phyloP scores from a whole-genome alignment of 1,140 invertebrate species.

The Druon quercuslanigerum region DNA sequence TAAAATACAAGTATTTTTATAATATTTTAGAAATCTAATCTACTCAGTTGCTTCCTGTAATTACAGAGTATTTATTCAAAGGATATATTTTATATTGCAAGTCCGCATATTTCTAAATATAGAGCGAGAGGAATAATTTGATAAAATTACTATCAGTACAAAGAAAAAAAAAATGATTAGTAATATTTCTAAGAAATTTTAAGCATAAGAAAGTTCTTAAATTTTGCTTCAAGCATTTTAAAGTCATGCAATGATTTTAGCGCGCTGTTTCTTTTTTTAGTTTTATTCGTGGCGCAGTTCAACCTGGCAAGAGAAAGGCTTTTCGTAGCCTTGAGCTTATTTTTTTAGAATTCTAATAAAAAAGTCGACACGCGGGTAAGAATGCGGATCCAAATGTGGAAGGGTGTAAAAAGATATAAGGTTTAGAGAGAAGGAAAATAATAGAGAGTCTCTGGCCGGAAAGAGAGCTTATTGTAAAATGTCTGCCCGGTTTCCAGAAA shows the following conservation, averaged over 20 bases:
- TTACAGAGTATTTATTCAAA: constrained; percentile 10
- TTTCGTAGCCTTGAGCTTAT: constrained; percentile 21
- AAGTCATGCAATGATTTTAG: neutral
- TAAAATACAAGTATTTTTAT: constrained; percentile 19
- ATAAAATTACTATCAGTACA: constrained; percentile 1
- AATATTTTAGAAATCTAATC: constrained; percentile 15
- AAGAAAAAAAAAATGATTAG: neutral
- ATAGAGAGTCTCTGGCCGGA: constrained; percentile 8
- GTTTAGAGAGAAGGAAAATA: neutral
- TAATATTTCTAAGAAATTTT: constrained; percentile 9
- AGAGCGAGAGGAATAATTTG: neutral
- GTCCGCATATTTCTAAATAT: neutral
- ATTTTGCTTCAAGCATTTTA: neutral
- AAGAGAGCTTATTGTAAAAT: constrained; percentile 26
- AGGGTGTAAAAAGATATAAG: neutral
- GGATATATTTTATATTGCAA: constrained; percentile 17
- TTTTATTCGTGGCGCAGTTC: constrained; percentile 20
- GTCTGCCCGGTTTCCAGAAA: constrained; percentile 10
- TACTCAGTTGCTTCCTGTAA: constrained; percentile 14
- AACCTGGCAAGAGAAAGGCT: constrained; percentile 10
- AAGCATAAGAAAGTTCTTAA: neutral
- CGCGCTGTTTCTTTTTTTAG: neutral
- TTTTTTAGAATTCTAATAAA: constrained; percentile 28
- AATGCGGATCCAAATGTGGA: neutral
- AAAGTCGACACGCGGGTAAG: constrained; percentile 16